phyloP scores from a whole-genome alignment of 2,888 invertebrate species.

The Caenorhabditis virilis region DNA sequence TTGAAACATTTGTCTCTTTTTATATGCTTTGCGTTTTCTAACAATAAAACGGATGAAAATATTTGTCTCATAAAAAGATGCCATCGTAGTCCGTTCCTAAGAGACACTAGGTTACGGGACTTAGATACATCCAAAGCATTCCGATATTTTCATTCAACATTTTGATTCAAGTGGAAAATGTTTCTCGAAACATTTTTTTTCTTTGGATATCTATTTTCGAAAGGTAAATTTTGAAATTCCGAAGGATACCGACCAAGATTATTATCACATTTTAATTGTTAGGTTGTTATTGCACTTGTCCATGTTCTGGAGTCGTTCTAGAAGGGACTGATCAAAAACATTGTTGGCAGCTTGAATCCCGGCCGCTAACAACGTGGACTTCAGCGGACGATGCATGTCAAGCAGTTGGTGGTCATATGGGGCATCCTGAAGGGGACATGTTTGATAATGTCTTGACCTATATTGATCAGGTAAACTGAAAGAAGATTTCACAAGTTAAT shows the following conservation, averaged over 20 bases:
- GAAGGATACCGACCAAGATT: no score
- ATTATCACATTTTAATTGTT: no score
- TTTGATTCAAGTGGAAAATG: not conserved
- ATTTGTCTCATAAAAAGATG: no score
- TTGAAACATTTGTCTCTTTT: no score
- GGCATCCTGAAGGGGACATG: slow-evolving; percentile 27
- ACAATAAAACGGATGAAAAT: no score
- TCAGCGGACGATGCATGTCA: slow-evolving; percentile 49
- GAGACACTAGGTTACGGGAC: no score
- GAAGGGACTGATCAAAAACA: slow-evolving; percentile 34
- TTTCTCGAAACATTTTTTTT: not conserved
- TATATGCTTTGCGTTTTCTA: no score
- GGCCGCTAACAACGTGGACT: slow-evolving; percentile 36
- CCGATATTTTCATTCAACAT: not conserved
- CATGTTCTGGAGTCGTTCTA: slow-evolving; percentile 32
- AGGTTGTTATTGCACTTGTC: no score
- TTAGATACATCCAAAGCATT: no score
- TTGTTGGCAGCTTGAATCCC: slow-evolving; percentile 38
- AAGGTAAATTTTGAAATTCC: no score
- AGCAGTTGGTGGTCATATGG: slow-evolving; percentile 50
- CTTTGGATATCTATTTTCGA: no score
- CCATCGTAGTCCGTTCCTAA: no score
- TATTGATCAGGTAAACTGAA: slow-evolving; percentile 11
- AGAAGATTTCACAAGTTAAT: not conserved
- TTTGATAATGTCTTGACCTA: slow-evolving; percentile 19